Conservation (phyloP, 1,140 invertebrate genomes). For the Elysia chlorotica region DNA sequence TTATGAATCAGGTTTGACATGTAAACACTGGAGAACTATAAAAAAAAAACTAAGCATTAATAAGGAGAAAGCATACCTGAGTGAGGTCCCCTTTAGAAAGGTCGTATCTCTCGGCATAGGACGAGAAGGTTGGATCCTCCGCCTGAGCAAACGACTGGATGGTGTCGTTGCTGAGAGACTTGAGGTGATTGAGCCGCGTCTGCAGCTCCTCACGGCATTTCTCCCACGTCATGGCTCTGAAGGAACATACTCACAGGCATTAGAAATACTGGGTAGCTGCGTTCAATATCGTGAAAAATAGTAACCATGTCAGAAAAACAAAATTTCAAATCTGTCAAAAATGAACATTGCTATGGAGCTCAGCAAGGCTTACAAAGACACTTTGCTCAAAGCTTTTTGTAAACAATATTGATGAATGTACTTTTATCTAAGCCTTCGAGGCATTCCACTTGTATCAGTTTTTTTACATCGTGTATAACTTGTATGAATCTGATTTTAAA, state of each 20-base stretch:
- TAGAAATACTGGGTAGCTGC: too few species aligned
- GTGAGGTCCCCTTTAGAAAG: slow-evolving; percentile 37
- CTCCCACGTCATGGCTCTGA: slow-evolving; percentile 42
- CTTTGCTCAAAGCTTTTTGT: not conserved
- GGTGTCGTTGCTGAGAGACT: slow-evolving; percentile 35
- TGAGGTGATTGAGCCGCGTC: slow-evolving; percentile 41
- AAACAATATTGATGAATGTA: too few species aligned
- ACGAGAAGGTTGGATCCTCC: slow-evolving; percentile 29
- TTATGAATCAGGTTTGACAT: too few species aligned
- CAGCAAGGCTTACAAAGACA: not conserved
- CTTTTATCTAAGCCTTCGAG: too few species aligned
- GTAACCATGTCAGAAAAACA: not conserved
- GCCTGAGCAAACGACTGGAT: slow-evolving; percentile 34
- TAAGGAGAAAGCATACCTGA: too few species aligned
- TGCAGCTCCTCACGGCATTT: slow-evolving; percentile 30
- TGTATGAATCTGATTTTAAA: too few species aligned
- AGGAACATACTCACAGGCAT: slow-evolving; percentile 9
- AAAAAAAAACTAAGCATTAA: too few species aligned
- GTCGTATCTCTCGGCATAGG: slow-evolving; percentile 43
- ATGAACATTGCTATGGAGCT: too few species aligned
- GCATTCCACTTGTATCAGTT: too few species aligned
- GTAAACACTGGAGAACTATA: too few species aligned
- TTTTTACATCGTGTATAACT: too few species aligned
- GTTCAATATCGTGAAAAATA: not conserved
- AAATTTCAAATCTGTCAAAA: not conserved